Percentiles rank a stretch among this genome's conserved stretches.
Evolutionary conservation across 2,113 vertebrate species (phyloP).

Genomic region (Chelonoidis abingdonii): DNA sequence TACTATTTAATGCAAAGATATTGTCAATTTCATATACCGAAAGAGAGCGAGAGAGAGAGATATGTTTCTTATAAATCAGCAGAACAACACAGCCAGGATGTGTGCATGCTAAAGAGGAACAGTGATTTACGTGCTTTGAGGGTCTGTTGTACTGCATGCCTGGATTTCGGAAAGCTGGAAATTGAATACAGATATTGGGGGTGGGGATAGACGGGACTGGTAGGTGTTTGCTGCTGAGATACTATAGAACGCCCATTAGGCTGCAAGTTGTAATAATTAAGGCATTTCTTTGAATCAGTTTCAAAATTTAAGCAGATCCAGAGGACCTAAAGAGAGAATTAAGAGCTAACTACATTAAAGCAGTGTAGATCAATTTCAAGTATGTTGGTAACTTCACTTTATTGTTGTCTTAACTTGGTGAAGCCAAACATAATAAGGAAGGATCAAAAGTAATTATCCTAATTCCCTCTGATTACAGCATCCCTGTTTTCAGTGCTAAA

Average conservation of each 20-base stretch:
- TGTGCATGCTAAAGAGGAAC: background rate
- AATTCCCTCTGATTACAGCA: constrained; percentile 20
- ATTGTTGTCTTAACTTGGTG: constrained; percentile 50
- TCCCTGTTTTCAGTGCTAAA: background rate
- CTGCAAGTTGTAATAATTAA: constrained; percentile 67
- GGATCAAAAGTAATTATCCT: constrained; percentile 37
- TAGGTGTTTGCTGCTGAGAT: constrained; percentile 52
- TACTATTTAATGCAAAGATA: background rate
- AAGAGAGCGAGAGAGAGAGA: background rate
- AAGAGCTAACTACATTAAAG: constrained; percentile 72
- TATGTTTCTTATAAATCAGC: background rate
- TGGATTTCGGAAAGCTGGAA: constrained; percentile 49
- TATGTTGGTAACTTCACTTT: constrained; percentile 48
- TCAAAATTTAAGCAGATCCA: constrained; percentile 71
- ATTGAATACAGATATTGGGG: constrained; percentile 48
- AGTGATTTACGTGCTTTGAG: background rate
- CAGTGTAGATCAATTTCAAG: constrained; percentile 61
- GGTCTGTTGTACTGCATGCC: background rate
- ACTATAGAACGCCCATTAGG: constrained; percentile 50
- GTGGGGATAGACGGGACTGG: background rate
- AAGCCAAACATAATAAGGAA: constrained; percentile 39
- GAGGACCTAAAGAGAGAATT: constrained; percentile 60
- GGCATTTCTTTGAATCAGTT: constrained; percentile 65
- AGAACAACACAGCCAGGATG: background rate
- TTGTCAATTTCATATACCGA: background rate